These are phyloP conservation scores for Upupa epops DNA, from an alignment of 2,113 vertebrate species.

Conservation along the genomic window DNA sequence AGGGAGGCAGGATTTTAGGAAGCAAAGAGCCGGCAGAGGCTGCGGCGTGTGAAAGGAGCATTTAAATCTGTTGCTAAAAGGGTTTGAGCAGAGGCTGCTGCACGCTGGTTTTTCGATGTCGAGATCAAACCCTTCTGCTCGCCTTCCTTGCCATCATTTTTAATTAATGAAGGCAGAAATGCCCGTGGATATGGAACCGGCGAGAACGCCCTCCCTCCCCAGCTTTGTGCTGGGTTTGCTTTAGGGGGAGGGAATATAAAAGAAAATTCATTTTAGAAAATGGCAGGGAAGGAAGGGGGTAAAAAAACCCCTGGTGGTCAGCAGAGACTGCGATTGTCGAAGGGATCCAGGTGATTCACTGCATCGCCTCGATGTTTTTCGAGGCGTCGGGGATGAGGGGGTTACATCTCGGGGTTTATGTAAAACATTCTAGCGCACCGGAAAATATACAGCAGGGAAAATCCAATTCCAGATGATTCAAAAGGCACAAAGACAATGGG, in stretches of 20 bases:
- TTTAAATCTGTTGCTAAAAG: not conserved
- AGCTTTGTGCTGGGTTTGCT: not conserved
- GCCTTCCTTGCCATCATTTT: constrained; percentile 48
- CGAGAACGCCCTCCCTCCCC: not conserved
- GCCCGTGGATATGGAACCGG: constrained; percentile 1
- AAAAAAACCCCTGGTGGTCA: not conserved
- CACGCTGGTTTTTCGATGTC: not conserved
- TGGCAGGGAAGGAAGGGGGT: not conserved
- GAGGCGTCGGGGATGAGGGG: not conserved
- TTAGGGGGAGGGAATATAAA: not conserved
- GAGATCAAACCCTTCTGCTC: constrained; percentile 41
- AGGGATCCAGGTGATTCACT: not conserved
- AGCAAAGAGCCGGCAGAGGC: not conserved
- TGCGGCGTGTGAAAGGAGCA: rapidly evolving
- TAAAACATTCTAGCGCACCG: not conserved
- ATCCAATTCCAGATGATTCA: constrained; percentile 56
- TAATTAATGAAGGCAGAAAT: constrained; percentile 67
- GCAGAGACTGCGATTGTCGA: not conserved
- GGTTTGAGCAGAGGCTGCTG: not conserved
- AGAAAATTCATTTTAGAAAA: not conserved
- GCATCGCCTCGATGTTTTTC: rapidly evolving
- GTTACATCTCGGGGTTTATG: not conserved
- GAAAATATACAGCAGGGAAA: constrained; percentile 49
- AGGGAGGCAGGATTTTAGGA: not conserved
- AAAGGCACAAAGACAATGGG: constrained; percentile 63